phyloP scores from a whole-genome alignment of 2,113 vertebrate genomes.

The Mesocricetus auratus region DNA sequence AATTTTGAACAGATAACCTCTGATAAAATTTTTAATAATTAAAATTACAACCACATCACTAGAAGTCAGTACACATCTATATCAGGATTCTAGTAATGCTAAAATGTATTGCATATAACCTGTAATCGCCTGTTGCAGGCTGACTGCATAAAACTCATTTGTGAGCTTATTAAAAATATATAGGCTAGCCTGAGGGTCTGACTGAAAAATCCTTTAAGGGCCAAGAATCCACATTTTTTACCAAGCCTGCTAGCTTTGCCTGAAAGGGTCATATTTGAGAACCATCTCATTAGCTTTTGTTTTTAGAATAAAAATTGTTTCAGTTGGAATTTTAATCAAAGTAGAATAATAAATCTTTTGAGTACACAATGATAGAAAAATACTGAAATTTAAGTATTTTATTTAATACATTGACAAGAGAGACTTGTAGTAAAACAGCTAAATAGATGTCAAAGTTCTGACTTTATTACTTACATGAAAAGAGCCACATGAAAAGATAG shows the following conservation, averaged over 20 bases:
- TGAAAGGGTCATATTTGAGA: background rate
- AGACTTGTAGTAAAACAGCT: background rate
- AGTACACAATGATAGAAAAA: background rate
- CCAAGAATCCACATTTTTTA: slow-evolving; percentile 9
- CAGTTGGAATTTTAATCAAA: background rate
- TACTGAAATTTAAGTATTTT: background rate
- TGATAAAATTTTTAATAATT: slow-evolving; percentile 26
- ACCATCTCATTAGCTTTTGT: background rate
- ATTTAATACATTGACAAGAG: background rate
- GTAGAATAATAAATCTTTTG: slow-evolving; percentile 8
- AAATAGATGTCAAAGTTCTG: background rate
- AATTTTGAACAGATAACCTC: background rate
- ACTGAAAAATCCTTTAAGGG: background rate
- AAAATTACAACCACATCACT: slow-evolving; percentile 13
- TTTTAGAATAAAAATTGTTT: slow-evolving; percentile 13
- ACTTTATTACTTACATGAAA: slow-evolving; percentile 9
- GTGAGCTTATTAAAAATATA: slow-evolving; percentile 26
- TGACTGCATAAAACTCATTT: slow-evolving; percentile 21
- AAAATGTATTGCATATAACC: background rate
- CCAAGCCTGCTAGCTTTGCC: background rate
- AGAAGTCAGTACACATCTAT: background rate
- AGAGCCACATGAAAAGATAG: background rate
- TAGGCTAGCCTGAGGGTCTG: slow-evolving; percentile 1
- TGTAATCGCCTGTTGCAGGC: background rate
- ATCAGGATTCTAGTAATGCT: background rate